A percentile compares a stretch with the other conserved stretches of the same genome.
phyloP scores from a whole-genome alignment of 1,140 invertebrate species.

The Luehdorfia chinensis region DNA sequence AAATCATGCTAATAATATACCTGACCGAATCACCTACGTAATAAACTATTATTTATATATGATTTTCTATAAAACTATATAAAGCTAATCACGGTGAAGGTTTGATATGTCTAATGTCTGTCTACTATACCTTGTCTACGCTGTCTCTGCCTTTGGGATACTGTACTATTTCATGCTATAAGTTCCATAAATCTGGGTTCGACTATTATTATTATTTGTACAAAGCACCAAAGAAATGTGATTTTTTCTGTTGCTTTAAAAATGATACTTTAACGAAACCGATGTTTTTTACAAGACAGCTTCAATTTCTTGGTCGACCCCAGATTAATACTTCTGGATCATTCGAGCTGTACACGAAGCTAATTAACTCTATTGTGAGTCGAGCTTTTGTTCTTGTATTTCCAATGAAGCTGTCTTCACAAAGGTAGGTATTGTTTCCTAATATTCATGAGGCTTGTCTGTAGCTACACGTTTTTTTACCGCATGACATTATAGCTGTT shows the following conservation, averaged over 20 bases:
- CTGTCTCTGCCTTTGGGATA: constrained; percentile 22
- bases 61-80: constrained; percentile 22
- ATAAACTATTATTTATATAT: constrained; percentile 23
- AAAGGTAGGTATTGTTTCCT: constrained; percentile 10
- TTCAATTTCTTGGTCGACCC: constrained; percentile 4
- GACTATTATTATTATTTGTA: too few relatives aligned
- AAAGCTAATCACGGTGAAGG: constrained; percentile 67
- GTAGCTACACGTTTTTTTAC: constrained; percentile 5
- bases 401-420: constrained; percentile 1
- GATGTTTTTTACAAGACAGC: too few relatives aligned
- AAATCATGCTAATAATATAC: constrained; percentile 4
- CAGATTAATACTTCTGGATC: constrained; percentile 4
- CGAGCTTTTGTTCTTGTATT: constrained; percentile 2
- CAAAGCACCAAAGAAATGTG: too few relatives aligned
- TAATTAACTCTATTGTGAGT: constrained; percentile 10
- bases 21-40: constrained; percentile 13
- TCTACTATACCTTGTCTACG: constrained; percentile 25
- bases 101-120: constrained; percentile 59
- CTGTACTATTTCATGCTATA: constrained; percentile 1
- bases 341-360: constrained; percentile 1
- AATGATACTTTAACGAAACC: too few relatives aligned
- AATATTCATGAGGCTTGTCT: neutral
- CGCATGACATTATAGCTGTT: neutral
- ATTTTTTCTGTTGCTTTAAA: too few relatives aligned
- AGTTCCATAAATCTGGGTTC: neutral